Evolutionary conservation across 2,888 invertebrate genomes (phyloP).

Genomic region (Drosophila ustulata): DNA sequence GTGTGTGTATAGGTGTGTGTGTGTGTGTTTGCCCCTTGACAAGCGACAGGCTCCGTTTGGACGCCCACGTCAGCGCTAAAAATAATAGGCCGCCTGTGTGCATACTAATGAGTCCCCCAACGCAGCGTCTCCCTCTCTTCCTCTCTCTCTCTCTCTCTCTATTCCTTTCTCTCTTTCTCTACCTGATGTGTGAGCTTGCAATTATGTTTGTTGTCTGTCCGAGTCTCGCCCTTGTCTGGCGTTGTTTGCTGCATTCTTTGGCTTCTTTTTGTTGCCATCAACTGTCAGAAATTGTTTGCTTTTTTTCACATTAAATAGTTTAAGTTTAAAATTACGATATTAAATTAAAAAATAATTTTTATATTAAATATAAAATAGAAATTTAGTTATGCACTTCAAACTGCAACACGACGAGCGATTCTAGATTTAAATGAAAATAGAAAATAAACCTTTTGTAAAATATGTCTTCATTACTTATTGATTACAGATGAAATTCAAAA

Average conservation of each 20-base stretch:
- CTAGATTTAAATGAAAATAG: too few species aligned
- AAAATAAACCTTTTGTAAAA: too few species aligned
- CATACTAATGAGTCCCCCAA: conserved; percentile 73
- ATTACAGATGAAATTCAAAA: too few species aligned
- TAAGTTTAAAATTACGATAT: too few species aligned
- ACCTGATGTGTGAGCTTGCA: conserved; percentile 53
- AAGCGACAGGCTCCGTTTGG: conserved; percentile 7
- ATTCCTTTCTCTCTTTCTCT: background rate
- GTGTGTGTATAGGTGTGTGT: background rate
- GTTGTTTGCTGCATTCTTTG: conserved; percentile 8
- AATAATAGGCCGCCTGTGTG: conserved; percentile 76
- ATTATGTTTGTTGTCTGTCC: conserved; percentile 55
- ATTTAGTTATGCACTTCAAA: too few species aligned
- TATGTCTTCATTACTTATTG: too few species aligned
- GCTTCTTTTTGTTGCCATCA: conserved; percentile 1
- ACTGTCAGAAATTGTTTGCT: too few species aligned
- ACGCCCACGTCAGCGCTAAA: conserved; percentile 65
- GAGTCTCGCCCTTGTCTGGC: background rate
- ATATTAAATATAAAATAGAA: too few species aligned
- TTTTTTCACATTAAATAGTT: too few species aligned
- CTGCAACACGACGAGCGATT: too few species aligned
- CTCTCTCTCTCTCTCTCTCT: conserved; percentile 1
- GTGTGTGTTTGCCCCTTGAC: background rate
- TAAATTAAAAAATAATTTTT: background rate
- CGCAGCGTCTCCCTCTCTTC: conserved; percentile 10